phyloP scores from a whole-genome alignment of 2,797 vertebrate genomes.

The Sebastes trivittatus region DNA sequence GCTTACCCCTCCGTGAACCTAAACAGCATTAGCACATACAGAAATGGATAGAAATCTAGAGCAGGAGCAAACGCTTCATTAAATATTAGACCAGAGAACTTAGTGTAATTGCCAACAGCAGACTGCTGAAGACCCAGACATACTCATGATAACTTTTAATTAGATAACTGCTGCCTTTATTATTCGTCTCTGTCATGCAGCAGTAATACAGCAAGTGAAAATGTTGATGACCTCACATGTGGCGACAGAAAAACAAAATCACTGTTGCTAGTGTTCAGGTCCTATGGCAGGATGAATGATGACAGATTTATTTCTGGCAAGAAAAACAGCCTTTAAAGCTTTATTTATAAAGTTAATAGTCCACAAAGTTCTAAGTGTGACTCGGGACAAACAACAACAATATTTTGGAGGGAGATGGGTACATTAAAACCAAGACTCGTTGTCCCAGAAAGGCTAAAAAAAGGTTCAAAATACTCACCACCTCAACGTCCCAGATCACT shows the following conservation, averaged over 20 bases:
- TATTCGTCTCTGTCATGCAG: not conserved
- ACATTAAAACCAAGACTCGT: constrained; percentile 29
- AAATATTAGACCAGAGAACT: not conserved
- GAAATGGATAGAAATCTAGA: constrained; percentile 3
- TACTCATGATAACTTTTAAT: not conserved
- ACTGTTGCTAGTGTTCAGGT: not conserved
- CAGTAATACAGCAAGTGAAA: not conserved
- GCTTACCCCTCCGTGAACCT: constrained; percentile 3
- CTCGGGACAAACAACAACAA: constrained; percentile 27
- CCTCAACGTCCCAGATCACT: constrained; percentile 53
- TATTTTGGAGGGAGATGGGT: constrained; percentile 11
- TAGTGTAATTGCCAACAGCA: not conserved
- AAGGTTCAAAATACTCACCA: constrained; percentile 42
- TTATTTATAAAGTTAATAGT: constrained; percentile 51
- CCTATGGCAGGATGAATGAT: constrained; percentile 5
- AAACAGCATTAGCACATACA: not conserved
- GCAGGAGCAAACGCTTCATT: not conserved
- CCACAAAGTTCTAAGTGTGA: constrained; percentile 27
- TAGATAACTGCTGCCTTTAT: not conserved
- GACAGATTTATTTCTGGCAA: constrained; percentile 56
- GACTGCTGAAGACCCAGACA: not conserved
- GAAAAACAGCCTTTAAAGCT: constrained; percentile 42
- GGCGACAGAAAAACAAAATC: constrained; percentile 10
- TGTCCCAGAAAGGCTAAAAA: constrained; percentile 57
- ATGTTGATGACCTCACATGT: constrained; percentile 3